A percentile compares a stretch with the other conserved stretches of the same genome.
Conservation (phyloP, 1,140 invertebrate species). For the Achatina immaculata region DNA sequence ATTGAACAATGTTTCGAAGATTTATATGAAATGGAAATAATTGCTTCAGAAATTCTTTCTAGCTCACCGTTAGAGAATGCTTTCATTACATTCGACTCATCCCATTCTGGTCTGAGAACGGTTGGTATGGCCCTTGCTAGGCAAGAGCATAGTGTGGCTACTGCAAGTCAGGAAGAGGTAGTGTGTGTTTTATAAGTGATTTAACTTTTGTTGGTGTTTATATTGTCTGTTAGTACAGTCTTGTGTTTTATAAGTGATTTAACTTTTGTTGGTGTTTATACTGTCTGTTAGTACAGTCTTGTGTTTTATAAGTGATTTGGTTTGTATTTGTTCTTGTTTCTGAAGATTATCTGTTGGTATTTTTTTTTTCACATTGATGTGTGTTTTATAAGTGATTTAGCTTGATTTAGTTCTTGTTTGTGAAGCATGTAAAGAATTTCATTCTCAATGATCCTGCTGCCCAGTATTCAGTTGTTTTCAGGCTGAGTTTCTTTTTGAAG, state of each 20-base stretch:
- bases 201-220: neutral
- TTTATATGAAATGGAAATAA: slow-evolving; percentile 32
- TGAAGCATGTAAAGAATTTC: neutral
- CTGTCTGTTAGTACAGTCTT: neutral
- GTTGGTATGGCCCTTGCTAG: slow-evolving; percentile 21
- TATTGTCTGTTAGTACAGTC: neutral
- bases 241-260: neutral
- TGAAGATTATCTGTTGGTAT: neutral
- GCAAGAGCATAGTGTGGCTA: slow-evolving; percentile 4
- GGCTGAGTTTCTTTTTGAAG: no score
- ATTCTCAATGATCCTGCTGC: neutral
- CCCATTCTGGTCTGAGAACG: slow-evolving; percentile 17
- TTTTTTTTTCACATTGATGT: neutral
- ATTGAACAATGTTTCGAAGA: slow-evolving; percentile 34
- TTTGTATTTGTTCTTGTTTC: neutral
- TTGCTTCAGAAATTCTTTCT: slow-evolving; percentile 31
- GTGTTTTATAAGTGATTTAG: neutral
- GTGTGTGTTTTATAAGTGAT: neutral
- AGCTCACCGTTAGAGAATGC: slow-evolving; percentile 29
- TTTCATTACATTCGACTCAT: slow-evolving; percentile 32
- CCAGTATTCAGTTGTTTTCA: slow-evolving; percentile 5
- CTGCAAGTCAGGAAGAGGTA: slow-evolving; percentile 11
- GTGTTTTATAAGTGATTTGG: neutral
- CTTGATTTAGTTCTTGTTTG: neutral
- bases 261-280: neutral